Conservation (phyloP, 2,888 invertebrate species). For the Colletes collaris region DNA sequence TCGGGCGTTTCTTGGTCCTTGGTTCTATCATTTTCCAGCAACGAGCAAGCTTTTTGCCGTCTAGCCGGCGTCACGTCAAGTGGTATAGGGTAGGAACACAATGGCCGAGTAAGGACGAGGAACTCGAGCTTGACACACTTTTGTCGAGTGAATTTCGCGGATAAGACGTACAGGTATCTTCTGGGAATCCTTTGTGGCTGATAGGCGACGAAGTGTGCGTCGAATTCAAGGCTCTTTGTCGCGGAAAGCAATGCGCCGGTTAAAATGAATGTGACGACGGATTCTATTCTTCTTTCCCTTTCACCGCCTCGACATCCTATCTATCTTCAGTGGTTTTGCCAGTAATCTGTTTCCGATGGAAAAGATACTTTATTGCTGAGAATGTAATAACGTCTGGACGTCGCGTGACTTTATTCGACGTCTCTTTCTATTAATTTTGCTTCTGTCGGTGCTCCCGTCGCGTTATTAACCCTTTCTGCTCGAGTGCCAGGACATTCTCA, state of each 20-base stretch:
- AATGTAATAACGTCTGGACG: slow-evolving; percentile 33
- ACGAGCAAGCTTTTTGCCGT: slow-evolving; percentile 39
- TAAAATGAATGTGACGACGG: slow-evolving; percentile 35
- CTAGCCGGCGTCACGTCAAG: slow-evolving; percentile 49
- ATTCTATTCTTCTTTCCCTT: slow-evolving; percentile 17
- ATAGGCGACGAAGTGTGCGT: slow-evolving; percentile 43
- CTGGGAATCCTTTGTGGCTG: slow-evolving; percentile 42
- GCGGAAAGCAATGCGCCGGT: slow-evolving; percentile 23
- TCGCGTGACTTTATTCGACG: neutral
- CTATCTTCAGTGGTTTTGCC: slow-evolving; percentile 45
- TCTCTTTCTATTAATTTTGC: neutral
- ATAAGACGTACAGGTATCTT: slow-evolving; percentile 55
- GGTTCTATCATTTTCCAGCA: slow-evolving; percentile 39
- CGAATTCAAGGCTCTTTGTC: slow-evolving; percentile 42
- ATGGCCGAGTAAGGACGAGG: slow-evolving; percentile 34
- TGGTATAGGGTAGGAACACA: slow-evolving; percentile 41
- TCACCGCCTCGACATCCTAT: slow-evolving; percentile 18
- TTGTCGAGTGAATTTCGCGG: slow-evolving; percentile 50
- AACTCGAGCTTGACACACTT: slow-evolving; percentile 49
- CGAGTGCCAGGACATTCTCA: neutral
- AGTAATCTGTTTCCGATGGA: slow-evolving; percentile 50
- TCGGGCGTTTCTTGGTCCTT: slow-evolving; percentile 13
- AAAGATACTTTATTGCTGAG: slow-evolving; percentile 9
- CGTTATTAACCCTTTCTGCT: neutral
- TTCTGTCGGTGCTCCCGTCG: neutral